A percentile compares a stretch with the other conserved stretches of the same genome.
phyloP scores from a whole-genome alignment of 1,140 invertebrate genomes.

The Lepidurus apus region DNA sequence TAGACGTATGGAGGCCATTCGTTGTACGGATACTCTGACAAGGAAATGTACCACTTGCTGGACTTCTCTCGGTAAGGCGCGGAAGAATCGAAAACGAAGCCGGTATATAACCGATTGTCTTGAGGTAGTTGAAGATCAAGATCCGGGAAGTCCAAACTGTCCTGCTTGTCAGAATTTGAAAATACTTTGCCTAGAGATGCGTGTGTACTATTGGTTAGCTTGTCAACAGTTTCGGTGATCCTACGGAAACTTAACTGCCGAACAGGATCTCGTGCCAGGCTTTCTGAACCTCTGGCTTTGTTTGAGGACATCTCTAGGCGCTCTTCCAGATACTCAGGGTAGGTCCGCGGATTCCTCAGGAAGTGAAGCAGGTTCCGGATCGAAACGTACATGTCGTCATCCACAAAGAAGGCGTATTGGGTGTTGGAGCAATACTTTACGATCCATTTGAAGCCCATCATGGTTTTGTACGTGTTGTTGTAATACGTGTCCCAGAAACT shows the following conservation, averaged over 20 bases:
- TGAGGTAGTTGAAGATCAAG: background rate
- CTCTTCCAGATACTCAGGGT: slow-evolving; percentile 51
- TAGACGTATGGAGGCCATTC: slow-evolving; percentile 86
- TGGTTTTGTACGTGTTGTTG: slow-evolving; percentile 89
- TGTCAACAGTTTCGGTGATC: background rate
- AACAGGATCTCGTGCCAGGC: too few species aligned
- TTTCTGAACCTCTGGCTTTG: too few species aligned
- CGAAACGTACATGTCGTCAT: slow-evolving; percentile 90
- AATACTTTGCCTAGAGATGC: background rate
- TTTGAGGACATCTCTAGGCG: background rate
- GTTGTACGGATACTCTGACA: slow-evolving; percentile 80
- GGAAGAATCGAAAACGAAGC: slow-evolving; percentile 68
- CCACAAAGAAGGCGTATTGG: slow-evolving; percentile 79
- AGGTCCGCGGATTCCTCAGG: slow-evolving; percentile 62
- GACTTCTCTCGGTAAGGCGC: slow-evolving; percentile 66
- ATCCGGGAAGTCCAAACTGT: background rate
- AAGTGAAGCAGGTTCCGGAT: slow-evolving; percentile 76
- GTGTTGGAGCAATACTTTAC: slow-evolving; percentile 64
- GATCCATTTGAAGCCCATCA: slow-evolving; percentile 80
- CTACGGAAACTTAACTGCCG: background rate
- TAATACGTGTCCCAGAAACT: slow-evolving; percentile 69
- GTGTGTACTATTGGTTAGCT: background rate
- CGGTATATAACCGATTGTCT: slow-evolving; percentile 40
- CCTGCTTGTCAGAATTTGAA: background rate
- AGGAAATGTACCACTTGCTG: slow-evolving; percentile 81